Base-by-base conservation (phyloP, 2,113 vertebrate species). In the Stercorarius parasiticus region DNA sequence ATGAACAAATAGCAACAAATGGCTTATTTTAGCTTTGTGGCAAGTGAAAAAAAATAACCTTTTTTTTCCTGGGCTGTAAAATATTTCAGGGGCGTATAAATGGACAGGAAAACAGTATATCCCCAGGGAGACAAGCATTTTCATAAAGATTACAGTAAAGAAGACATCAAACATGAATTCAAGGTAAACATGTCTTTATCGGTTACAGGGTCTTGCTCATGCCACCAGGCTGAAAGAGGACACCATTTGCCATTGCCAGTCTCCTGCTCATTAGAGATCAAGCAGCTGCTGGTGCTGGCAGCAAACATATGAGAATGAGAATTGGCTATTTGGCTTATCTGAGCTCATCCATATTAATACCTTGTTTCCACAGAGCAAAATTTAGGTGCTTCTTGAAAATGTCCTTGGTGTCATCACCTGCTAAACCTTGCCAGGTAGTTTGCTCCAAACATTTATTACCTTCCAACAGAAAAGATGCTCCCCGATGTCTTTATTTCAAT, bases 401-500 rank as follows among this genome's bases (percentile, higher is more conserved):
- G 83, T 73, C 95, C 89, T 78, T 34, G 13, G 22, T 94, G 73
- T 36, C 94, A 85, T 81, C 95, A 94, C 93, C 95, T 86, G 90
- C 94, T 55, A 95, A 91, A 90, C 92, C 76, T 62, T 90, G 86
- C 52, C 93, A 95, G 90, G 66, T 53, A 90, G 76, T 40, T 95
- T 38, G 1, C 47, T 90, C 86, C 84, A 97, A 97, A 94, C 93
- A 95, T 96, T 93, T 96, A 96, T 94, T 94, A 71, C 87, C 70
- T 90, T 53, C 88, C 94, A 90, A 67, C 90, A 95, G 82, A 90
- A 61, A 82, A 92, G 83, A 88, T 74, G 88, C 93, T 95, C 90
- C 92, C 92, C 55, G 1, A 40, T 94, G 92, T 90, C 94, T 95
- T 94, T 80, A 71, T 95, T 96, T 94, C 96, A 88, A 97, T 97